Percentiles rank a stretch among this genome's conserved stretches.
phyloP scores from a whole-genome alignment of 2,888 invertebrate species.

The Limenitis camilla region DNA sequence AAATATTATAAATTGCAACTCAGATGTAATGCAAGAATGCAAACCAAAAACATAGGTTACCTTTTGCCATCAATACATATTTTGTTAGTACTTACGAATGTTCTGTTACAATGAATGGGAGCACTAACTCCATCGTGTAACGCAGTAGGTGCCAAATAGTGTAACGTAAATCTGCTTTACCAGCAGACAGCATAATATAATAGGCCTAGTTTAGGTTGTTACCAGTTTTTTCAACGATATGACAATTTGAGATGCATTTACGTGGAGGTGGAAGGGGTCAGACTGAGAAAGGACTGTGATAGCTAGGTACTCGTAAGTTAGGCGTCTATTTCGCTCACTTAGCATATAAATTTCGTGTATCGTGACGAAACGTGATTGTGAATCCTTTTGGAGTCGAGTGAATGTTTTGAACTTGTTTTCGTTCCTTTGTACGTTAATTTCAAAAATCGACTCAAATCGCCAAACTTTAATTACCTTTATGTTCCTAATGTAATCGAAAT shows the following conservation, averaged over 20 bases:
- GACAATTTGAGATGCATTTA: conserved; percentile 69
- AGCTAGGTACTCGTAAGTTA: conserved; percentile 61
- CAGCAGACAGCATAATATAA: conserved; percentile 40
- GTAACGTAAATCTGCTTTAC: conserved; percentile 49
- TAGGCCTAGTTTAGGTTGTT: conserved; percentile 69
- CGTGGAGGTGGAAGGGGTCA: conserved; percentile 67
- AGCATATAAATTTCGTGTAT: conserved; percentile 59
- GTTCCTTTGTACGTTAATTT: conserved; percentile 32
- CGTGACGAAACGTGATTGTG: conserved; percentile 41
- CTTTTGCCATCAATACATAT: conserved; percentile 63
- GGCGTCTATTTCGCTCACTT: conserved; percentile 67
- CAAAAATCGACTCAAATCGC: conserved; percentile 35
- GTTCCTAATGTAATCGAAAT: conserved; percentile 44
- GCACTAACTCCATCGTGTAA: conserved; percentile 39
- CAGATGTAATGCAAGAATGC: conserved; percentile 45
- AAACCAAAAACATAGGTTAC: conserved; percentile 73
- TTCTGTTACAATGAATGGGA: conserved; percentile 43
- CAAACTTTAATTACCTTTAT: conserved; percentile 28
- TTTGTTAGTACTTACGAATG: conserved; percentile 47
- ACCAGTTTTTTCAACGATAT: conserved; percentile 65
- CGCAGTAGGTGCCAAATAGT: conserved; percentile 70
- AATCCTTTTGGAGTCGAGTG: conserved; percentile 45
- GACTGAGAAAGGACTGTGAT: conserved; percentile 75
- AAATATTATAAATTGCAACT: conserved; percentile 33
- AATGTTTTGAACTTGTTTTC: conserved; percentile 38